phyloP scores from a whole-genome alignment of 2,888 invertebrate species.

The Morpho helenor region DNA sequence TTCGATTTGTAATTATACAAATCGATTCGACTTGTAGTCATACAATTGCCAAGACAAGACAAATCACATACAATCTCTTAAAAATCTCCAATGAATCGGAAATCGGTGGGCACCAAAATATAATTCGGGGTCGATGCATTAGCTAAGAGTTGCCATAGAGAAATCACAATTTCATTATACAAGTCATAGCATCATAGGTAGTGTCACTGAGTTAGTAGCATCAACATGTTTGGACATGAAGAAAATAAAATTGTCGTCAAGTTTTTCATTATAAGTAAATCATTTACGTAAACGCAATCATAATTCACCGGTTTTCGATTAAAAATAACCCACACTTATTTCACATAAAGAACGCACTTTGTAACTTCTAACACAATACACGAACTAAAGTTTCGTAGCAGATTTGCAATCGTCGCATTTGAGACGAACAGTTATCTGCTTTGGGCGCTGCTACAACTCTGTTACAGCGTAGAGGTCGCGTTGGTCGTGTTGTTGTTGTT shows the following conservation, averaged over 20 bases:
- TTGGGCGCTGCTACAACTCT: conserved; percentile 41
- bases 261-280: not conserved
- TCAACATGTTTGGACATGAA: too few species aligned
- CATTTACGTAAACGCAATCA: not conserved
- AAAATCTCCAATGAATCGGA: too few species aligned
- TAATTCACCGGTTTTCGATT: not conserved
- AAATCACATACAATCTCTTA: too few species aligned
- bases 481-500: conserved; percentile 30
- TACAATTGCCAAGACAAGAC: too few species aligned
- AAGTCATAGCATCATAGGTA: too few species aligned
- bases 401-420: conserved; percentile 22
- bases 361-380: conserved; percentile 1
- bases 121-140: too few species aligned
- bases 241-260: too few species aligned
- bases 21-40: too few species aligned
- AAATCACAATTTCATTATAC: too few species aligned
- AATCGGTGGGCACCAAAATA: too few species aligned
- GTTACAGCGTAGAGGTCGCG: conserved; percentile 87
- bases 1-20: too few species aligned
- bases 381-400: conserved; percentile 22
- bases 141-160: not conserved
- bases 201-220: too few species aligned
- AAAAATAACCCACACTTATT: conserved; percentile 3
- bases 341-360: conserved; percentile 6
- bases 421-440: conserved; percentile 56